Evolutionary conservation across 1,140 invertebrate species (phyloP), one percentile per base, ranked within the genome.

Genomic region (Drosophila bocqueti): DNA sequence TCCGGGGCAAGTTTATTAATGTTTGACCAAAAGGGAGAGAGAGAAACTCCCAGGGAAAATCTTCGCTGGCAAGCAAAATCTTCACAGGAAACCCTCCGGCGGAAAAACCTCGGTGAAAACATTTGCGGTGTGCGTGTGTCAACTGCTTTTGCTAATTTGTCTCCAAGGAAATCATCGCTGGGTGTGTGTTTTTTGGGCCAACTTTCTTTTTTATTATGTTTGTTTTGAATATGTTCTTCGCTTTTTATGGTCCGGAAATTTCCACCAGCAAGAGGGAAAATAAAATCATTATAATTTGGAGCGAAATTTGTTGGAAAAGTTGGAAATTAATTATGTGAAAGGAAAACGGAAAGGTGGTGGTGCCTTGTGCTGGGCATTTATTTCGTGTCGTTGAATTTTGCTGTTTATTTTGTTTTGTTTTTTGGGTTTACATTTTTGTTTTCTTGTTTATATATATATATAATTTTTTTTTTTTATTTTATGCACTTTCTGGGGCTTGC

Each of bases 91-190:
- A 45, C 52, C 54, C 54, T 24, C 31, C 21, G 47, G 54, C 36
- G 64, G 43, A 66, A 65, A 62, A 47, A 38, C 57, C 50, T 49
- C 9, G 29, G 18, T 62, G 54, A 49, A 73, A 69, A 42, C 36
- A 69, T 72, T 72, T 69, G 68, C 43, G 40, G 43, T 66, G 58
- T 77, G 60, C 45, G 69, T 71, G 85, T 80, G 76, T 83, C 81
- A 84, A 89, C 74, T 76, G 60, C 58, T 76, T 45, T 67, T 63
- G 64, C 81, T 89, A 89, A 89, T 90, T 84, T 89, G 85, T 90
- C 85, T 89, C 85, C 67, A 69, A 89, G 85, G 85, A 90, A 89
- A 89, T 89, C 78, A 90, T 81, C 63, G 76, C 69, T 65, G 80
- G 80, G 52, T 50, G 43, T 59, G 26, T 60, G n/a, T 62, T 46